Evolutionary conservation across 2,888 invertebrate genomes (phyloP), one percentile per base, ranked within the genome.

Genomic region (Ditylenchus weischeri): DNA sequence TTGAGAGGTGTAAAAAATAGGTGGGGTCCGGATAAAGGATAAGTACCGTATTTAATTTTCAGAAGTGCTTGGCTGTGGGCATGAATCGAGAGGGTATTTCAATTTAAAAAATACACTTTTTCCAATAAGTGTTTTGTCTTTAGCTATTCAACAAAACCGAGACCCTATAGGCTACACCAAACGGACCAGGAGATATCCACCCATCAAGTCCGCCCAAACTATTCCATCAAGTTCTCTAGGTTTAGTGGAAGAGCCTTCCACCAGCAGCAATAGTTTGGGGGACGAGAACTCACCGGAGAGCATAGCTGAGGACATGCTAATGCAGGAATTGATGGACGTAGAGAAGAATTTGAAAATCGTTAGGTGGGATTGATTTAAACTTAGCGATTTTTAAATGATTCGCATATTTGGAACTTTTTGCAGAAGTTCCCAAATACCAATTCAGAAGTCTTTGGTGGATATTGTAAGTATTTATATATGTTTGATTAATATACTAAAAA

Each of bases 141-240:
- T 51, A 77, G 80, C 81, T 3, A 81, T 81, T 54, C 81, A 81
- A 72, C 81, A 81, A 65, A 81, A 81, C 62, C 73, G 81, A 36
- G 81, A 81, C 69, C 81, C 81, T 19, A 81, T 81, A 48, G 81
- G 81, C 19, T 81, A 81, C 63, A 81, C 81, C 11, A 81, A 81
- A 62, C 65, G 81, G 29, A 81, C 81, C 11, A 64, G 81, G 54
- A 67, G 81, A 59, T 82, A 82, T 66, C 79, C 81, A 23, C 74
- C 74, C 0, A 70, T 78, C 21, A 78, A 76, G n/a, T 11, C 11
- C 7, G 11, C 29, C 1, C 54, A 54, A 18, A 7, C 15, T 13
- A 54, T 54, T 23, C 29, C 54, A 21, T n/a, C 54, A 15, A 18
- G 5, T 54, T 10, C 29, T 11, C 11, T 54, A 54, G 21, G 29